Conservation (phyloP, 1,140 invertebrate species). For the Brachionus rotundiformis region DNA sequence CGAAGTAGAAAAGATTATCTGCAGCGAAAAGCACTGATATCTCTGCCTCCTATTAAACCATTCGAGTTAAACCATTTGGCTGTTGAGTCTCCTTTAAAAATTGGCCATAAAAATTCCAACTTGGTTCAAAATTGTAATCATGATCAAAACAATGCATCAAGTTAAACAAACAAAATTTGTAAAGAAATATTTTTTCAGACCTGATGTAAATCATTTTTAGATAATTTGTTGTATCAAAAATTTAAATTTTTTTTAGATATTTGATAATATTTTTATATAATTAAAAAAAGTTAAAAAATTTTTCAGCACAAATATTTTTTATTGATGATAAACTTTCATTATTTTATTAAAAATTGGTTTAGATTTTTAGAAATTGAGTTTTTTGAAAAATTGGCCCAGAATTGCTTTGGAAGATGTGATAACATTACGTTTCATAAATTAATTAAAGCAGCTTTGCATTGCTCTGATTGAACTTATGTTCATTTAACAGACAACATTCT, state of each 20-base stretch:
- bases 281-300: no score
- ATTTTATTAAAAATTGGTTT: no score
- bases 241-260: background rate
- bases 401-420: no score
- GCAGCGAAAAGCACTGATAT: constrained; percentile 38
- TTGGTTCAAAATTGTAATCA: background rate
- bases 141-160: constrained; percentile 44
- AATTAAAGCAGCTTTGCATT: no score
- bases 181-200: background rate
- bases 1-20: constrained; percentile 33
- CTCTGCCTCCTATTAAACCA: constrained; percentile 42
- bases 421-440: no score
- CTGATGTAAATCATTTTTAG: background rate
- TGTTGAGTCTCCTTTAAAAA: constrained; percentile 33
- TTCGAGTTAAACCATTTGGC: constrained; percentile 26
- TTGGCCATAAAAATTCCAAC: constrained; percentile 14
- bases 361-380: no score
- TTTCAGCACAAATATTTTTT: no score
- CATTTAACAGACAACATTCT: no score
- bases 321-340: no score
- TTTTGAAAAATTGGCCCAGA: no score
- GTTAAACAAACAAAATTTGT: background rate
- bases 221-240: background rate
- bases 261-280: background rate
- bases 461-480: no score